phyloP scores from a whole-genome alignment of 2,888 invertebrate species.

The Acanthosepion lycidas region DNA sequence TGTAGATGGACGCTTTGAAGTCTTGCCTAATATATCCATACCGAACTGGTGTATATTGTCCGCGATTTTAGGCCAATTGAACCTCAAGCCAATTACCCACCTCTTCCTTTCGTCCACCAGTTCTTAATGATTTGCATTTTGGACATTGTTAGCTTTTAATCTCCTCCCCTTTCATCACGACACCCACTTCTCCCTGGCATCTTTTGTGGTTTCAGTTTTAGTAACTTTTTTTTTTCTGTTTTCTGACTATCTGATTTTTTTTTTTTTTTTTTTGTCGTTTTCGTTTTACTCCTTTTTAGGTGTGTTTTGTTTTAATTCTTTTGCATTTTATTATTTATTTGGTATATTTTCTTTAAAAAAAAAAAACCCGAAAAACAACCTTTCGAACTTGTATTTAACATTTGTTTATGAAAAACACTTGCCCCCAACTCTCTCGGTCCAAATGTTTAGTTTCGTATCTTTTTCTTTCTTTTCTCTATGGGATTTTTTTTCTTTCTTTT shows the following conservation, averaged over 20 bases:
- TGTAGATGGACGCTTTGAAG: not conserved
- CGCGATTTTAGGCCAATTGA: not conserved
- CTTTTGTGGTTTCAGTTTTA: not conserved
- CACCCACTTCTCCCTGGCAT: not conserved
- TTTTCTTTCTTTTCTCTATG: too few relatives aligned
- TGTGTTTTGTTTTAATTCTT: not conserved
- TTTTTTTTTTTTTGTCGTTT: not conserved
- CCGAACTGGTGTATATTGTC: not conserved
- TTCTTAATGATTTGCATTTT: not conserved
- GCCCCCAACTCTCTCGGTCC: too few relatives aligned
- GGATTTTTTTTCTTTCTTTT: too few relatives aligned
- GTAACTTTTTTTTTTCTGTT: not conserved
- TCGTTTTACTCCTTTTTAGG: not conserved
- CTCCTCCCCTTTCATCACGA: not conserved
- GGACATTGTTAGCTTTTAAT: not conserved
- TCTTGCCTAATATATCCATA: not conserved
- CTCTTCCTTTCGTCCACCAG: not conserved
- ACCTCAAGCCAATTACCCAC: not conserved
- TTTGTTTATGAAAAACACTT: too few relatives aligned
- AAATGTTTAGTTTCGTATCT: too few relatives aligned
- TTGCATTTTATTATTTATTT: not conserved
- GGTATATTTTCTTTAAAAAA: too few relatives aligned
- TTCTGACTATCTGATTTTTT: too few relatives aligned
- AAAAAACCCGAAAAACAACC: too few relatives aligned
- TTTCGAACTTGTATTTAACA: too few relatives aligned